phyloP scores from a whole-genome alignment of 2,888 invertebrate genomes.

The Sepiola atlantica region DNA sequence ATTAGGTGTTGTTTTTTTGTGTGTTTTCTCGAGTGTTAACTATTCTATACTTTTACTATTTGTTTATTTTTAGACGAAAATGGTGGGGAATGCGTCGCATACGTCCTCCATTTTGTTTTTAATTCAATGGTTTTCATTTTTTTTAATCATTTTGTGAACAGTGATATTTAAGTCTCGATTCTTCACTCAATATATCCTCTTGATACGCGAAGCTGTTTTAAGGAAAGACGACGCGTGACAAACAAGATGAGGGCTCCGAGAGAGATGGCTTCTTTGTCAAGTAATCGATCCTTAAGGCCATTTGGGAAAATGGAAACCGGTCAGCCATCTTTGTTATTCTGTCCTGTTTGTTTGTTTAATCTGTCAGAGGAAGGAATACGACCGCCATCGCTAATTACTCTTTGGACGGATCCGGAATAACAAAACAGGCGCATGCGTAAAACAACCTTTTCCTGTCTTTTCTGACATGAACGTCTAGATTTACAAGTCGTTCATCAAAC shows the following conservation, averaged over 20 bases:
- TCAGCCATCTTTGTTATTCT: constrained; percentile 4
- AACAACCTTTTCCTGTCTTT: neutral
- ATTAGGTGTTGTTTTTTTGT: too few relatives aligned
- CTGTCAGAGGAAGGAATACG: neutral
- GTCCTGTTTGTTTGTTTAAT: constrained; percentile 8
- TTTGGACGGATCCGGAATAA: neutral
- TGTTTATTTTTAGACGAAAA: too few relatives aligned
- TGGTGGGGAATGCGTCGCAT: too few relatives aligned
- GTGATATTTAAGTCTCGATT: neutral
- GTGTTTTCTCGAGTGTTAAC: too few relatives aligned
- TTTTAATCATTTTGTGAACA: neutral
- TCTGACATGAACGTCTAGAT: neutral
- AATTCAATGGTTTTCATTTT: neutral
- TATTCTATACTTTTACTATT: too few relatives aligned
- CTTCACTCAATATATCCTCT: neutral
- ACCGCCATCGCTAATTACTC: neutral
- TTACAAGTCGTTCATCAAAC: neutral
- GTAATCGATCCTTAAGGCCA: constrained; percentile 2
- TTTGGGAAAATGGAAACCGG: constrained; percentile 3
- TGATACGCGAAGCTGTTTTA: neutral
- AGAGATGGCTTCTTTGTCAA: neutral
- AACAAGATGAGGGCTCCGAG: neutral
- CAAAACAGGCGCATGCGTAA: neutral
- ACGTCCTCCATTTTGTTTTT: too few relatives aligned
- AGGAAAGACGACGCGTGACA: neutral